Base-by-base conservation (phyloP, 2,888 invertebrate genomes). In the Gibbula magus region DNA sequence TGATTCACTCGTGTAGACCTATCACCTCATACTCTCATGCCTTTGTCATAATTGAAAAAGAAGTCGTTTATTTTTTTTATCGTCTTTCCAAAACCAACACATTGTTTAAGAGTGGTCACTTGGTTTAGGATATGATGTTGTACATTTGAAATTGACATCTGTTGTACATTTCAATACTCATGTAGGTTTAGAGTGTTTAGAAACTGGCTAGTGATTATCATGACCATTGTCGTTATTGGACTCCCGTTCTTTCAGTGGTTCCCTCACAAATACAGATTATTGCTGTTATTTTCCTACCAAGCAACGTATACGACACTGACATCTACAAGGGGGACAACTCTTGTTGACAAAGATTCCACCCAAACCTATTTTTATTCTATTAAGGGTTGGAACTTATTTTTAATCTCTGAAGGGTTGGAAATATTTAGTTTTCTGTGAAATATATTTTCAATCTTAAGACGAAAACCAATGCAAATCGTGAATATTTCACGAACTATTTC, bases 81-180 rank as follows among this genome's bases (percentile, higher is more conserved):
- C 61, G 25, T 61, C 22, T 25, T 61, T 61, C 25, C 61, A 61
- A 29, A 25, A n/a, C n/a, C 20, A 25, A 25, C 61, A 61, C 61
- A 61, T 25, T 61, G 61, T 61, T 25, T 29, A 61, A 25, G 61
- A 61, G 25, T 61, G 5, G 45, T 10, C 45, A 45, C 45, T 45
- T 45, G 61, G 61, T 25, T 61, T 61, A 61, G 61, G 61, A 61
- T 61, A 10, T 29, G 29, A 61, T 61, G 61, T 61, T 61, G 61
- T 61, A 61, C 25, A 61, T 61, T 61, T 61, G 61, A 61, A 61
- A 61, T 29, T 61, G 61, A 61, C 61, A 61, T 29, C 61, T 61
- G 61, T 61, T 61, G 61, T 61, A 61, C 61, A 61, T 61, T 61
- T 61, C 61, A 61, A 61, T 61, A 61, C 61, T 61, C 61, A 61